Evolutionary conservation across 1,140 invertebrate species (phyloP), one percentile per base, ranked within the genome.

Genomic region (Paralvinella palmiformis): DNA sequence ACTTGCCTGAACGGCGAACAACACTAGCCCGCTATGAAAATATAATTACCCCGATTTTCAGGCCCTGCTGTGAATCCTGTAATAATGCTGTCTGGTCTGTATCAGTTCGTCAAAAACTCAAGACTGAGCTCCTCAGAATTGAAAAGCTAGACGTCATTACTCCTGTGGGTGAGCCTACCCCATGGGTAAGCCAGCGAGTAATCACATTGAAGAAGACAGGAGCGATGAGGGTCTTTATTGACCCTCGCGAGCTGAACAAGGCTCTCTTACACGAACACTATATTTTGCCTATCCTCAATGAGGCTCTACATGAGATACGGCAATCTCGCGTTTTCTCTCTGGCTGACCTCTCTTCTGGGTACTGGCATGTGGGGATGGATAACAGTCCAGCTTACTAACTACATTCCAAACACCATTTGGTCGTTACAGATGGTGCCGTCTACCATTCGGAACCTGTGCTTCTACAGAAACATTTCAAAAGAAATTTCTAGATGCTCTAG

Each of bases 381-480:
- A 50, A 73, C 20, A 57, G 13, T 72, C 68, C n/a, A 68, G 67
- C 63, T 27, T 60, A 27, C 32, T 74, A 24, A 72, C 69, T 13
- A 71, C 72, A n/a, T 65, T 65, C 41, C 35, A 65, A 48, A 70
- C 68, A 22, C 63, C 48, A 10, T 69, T 68, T 58, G 70, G 70
- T 1, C 29, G 70, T 1, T 71, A 59, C 48, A 33, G 70, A 57
- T 69, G 62, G 62, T 20, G 24, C 4, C 22, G 69, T 31, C 44
- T 69, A 27, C 69, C 69, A 10, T 72, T 71, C 45, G 69, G 69
- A 15, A 10, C 62, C 4, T 52, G 36, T 20, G 65, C 64, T 15
- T 41, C 41, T 36, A 44, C 61, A 13, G 76, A 78, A 64, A 65
- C 73, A 1, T 82, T 80, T 67, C 73, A 79, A 61, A 68, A 68